These are phyloP conservation scores for Myocastor coypus DNA, from an alignment of 2,113 vertebrate species.

Conservation along the genomic window DNA sequence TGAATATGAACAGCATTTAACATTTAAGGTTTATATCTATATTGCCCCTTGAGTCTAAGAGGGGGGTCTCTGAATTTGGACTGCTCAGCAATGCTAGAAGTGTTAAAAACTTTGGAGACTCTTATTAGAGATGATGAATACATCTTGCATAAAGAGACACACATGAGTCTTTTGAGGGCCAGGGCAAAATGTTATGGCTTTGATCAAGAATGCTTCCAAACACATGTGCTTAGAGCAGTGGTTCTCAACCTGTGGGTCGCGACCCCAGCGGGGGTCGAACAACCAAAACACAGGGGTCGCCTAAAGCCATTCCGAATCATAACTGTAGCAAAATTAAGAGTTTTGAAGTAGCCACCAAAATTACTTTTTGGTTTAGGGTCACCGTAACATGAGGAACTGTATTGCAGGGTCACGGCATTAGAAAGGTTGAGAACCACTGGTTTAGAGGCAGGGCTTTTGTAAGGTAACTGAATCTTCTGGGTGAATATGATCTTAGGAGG, in stretches of 20 bases:
- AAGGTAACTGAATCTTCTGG: neutral
- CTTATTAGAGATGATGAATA: neutral
- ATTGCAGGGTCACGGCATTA: too few relatives aligned
- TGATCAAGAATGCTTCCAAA: neutral
- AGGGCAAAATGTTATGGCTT: neutral
- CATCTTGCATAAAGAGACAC: too few relatives aligned
- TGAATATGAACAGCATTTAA: neutral
- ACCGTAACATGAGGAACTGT: too few relatives aligned
- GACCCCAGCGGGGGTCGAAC: too few relatives aligned
- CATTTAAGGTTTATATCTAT: neutral
- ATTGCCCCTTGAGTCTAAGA: neutral
- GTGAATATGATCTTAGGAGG: neutral
- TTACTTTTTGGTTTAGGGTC: too few relatives aligned
- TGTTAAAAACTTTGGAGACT: neutral
- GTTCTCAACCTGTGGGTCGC: too few relatives aligned
- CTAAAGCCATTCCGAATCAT: too few relatives aligned
- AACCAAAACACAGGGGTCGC: too few relatives aligned
- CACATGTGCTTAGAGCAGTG: neutral
- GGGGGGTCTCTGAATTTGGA: neutral
- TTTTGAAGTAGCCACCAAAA: too few relatives aligned
- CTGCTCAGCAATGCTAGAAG: neutral
- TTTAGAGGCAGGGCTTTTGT: neutral
- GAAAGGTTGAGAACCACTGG: too few relatives aligned
- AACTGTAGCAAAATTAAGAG: too few relatives aligned
- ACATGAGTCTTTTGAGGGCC: neutral